Evolutionary conservation across 2,888 invertebrate genomes (phyloP).

Genomic region (Ellobium chinense): DNA sequence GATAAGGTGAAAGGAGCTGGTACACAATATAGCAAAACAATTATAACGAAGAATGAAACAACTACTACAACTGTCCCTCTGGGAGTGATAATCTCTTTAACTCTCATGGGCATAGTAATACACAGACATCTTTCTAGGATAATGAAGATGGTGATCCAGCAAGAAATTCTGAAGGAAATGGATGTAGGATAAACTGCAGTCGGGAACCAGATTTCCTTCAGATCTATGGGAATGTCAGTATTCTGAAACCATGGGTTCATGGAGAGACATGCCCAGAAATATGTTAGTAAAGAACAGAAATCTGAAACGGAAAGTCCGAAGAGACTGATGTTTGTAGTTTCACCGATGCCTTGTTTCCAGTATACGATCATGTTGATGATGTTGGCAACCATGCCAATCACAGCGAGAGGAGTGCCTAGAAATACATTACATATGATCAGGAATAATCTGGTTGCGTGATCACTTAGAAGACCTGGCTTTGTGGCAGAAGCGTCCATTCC

Average conservation of each 20-base stretch:
- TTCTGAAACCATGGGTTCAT: background rate
- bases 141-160: background rate
- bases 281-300: background rate
- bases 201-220: background rate
- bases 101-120: background rate
- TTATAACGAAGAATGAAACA: background rate
- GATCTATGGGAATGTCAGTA: background rate
- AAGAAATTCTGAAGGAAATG: background rate
- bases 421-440: background rate
- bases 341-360: background rate
- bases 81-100: background rate
- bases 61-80: background rate
- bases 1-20: background rate
- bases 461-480: background rate
- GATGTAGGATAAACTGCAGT: background rate
- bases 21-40: background rate
- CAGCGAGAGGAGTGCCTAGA: background rate
- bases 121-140: background rate
- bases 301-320: background rate
- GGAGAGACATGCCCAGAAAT: background rate
- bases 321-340: background rate
- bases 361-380: background rate
- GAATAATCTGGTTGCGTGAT: background rate
- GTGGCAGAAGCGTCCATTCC: too few relatives aligned
- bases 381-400: background rate